Evolutionary conservation across 2,888 invertebrate genomes (phyloP).

Genomic region (Aspidapion aeneum): DNA sequence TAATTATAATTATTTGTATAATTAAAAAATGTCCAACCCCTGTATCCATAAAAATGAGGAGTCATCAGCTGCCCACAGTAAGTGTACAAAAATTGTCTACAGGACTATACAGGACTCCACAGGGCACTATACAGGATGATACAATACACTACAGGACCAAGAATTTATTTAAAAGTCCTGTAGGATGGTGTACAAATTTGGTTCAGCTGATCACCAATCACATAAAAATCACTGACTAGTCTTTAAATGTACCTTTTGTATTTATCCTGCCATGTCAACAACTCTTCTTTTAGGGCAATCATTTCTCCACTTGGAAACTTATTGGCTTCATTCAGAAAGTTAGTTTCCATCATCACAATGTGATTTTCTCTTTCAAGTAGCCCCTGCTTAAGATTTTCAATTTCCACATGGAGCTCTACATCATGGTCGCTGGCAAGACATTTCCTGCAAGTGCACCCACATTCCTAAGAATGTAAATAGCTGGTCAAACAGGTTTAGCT

Average conservation of each 20-base stretch:
- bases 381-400: constrained; percentile 80
- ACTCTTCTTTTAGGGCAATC: constrained; percentile 76
- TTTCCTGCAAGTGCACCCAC: constrained; percentile 58
- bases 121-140: no score
- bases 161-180: no score
- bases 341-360: constrained; percentile 82
- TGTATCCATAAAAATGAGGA: no score
- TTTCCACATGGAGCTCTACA: constrained; percentile 79
- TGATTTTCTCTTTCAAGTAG: constrained; percentile 78
- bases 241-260: constrained; percentile 66
- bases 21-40: no score
- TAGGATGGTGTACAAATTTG: neutral
- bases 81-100: no score
- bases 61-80: no score
- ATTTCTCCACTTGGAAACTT: constrained; percentile 62
- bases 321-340: constrained; percentile 68
- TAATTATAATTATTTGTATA: no score
- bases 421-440: constrained; percentile 50
- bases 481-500: no score
- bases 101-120: no score
- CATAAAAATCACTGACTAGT: neutral
- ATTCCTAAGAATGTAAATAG: constrained; percentile 52
- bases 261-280: constrained; percentile 87
- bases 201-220: neutral
- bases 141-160: no score